Evolutionary conservation across 2,888 invertebrate genomes (phyloP).

Genomic region (Lamellibrachia columna): DNA sequence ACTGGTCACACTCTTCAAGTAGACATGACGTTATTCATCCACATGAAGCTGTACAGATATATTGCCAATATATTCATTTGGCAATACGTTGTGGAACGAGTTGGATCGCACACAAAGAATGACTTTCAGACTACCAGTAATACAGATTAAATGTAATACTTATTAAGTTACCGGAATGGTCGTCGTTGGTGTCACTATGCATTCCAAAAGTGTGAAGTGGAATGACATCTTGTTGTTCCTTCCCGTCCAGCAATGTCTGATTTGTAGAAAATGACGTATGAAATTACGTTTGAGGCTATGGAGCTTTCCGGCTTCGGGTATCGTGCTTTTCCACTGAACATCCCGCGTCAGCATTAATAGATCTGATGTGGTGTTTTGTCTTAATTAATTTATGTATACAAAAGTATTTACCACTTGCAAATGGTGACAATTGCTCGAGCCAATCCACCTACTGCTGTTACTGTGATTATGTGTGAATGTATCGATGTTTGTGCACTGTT

Average conservation of each 20-base stretch:
- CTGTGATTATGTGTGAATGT: background rate
- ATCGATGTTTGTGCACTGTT: background rate
- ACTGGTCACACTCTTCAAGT: slow-evolving; percentile 34
- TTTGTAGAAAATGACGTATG: background rate
- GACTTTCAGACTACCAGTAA: background rate
- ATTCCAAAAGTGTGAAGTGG: background rate
- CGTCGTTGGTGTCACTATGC: background rate
- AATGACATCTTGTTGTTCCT: background rate
- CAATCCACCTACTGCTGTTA: background rate
- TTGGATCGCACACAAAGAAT: background rate
- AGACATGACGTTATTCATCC: background rate
- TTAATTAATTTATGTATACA: background rate
- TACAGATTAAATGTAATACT: background rate
- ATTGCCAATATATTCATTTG: background rate
- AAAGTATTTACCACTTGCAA: background rate
- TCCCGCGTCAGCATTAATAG: background rate
- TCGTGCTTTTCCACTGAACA: background rate
- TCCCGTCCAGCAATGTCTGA: background rate
- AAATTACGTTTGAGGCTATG: too few species aligned
- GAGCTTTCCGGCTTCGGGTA: background rate
- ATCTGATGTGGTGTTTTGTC: background rate
- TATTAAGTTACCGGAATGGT: background rate
- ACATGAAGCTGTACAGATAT: background rate
- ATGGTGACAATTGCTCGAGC: background rate
- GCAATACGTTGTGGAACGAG: background rate